phyloP scores from a whole-genome alignment of 2,888 invertebrate species.

The Gymnocheta viridis region DNA sequence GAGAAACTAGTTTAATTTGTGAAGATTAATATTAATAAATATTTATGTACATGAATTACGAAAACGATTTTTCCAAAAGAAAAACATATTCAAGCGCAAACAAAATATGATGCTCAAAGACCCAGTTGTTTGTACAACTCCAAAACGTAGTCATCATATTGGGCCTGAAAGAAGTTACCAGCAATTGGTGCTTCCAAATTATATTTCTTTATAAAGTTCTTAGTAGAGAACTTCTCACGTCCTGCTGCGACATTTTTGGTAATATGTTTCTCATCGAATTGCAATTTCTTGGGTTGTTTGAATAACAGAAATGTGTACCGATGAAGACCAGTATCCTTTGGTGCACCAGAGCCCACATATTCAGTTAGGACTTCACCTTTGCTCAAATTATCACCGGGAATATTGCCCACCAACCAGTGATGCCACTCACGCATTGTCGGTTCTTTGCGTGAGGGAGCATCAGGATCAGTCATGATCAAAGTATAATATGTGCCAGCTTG shows the following conservation, averaged over 20 bases:
- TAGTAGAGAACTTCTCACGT: constrained; percentile 86
- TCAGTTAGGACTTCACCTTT: constrained; percentile 89
- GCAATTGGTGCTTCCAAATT: constrained; percentile 85
- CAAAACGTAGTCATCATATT: constrained; percentile 82
- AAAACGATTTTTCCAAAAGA: constrained; percentile 1
- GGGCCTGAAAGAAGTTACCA: constrained; percentile 79
- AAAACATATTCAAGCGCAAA: not conserved
- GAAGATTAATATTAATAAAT: constrained; percentile 36
- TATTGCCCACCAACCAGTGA: constrained; percentile 96
- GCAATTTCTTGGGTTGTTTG: constrained; percentile 86
- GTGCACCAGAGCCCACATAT: constrained; percentile 94
- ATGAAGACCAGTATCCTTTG: constrained; percentile 88
- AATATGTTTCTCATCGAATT: constrained; percentile 84
- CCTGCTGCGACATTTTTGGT: constrained; percentile 81
- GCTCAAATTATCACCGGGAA: constrained; percentile 88
- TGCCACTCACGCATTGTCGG: constrained; percentile 94
- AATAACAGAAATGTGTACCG: constrained; percentile 91
- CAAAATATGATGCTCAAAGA: constrained; percentile 13
- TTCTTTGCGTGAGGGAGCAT: constrained; percentile 92
- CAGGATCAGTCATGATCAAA: constrained; percentile 87
- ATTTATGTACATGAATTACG: constrained; percentile 24
- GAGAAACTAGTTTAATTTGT: constrained; percentile 52
- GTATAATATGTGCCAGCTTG: constrained; percentile 77
- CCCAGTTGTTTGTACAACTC: constrained; percentile 79
- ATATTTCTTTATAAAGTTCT: constrained; percentile 90